Percentiles rank a stretch among this genome's conserved stretches.
Conservation (phyloP, 2,113 vertebrate genomes). For the Apus apus region DNA sequence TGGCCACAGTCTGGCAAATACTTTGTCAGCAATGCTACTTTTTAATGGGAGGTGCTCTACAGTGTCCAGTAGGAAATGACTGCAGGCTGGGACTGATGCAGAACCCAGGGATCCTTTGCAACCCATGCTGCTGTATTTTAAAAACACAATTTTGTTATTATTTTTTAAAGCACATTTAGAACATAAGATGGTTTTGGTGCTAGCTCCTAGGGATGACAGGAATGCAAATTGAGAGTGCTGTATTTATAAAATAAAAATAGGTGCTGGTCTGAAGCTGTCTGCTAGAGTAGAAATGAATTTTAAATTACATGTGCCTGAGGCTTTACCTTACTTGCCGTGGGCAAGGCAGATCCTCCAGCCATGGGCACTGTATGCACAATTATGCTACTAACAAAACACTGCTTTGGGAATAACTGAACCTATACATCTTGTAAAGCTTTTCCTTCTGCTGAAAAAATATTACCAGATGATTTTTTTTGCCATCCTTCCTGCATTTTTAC, state of each 20-base stretch:
- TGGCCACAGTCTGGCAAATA: not conserved
- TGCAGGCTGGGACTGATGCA: not conserved
- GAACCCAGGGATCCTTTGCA: not conserved
- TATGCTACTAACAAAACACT: slow-evolving; percentile 57
- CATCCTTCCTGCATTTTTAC: not conserved
- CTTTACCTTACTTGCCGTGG: slow-evolving; percentile 69
- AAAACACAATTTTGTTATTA: slow-evolving; percentile 23
- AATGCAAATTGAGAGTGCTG: slow-evolving; percentile 54
- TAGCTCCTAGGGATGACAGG: slow-evolving; percentile 31
- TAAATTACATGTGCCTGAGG: slow-evolving; percentile 65
- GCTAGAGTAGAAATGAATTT: slow-evolving; percentile 66
- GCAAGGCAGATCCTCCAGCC: slow-evolving; percentile 63
- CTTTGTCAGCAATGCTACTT: not conserved
- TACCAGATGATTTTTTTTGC: not conserved
- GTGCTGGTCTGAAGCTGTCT: slow-evolving; percentile 50
- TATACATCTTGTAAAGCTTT: slow-evolving; percentile 42
- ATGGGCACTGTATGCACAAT: slow-evolving; percentile 28
- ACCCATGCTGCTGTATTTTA: not conserved
- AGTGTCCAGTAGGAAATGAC: not conserved
- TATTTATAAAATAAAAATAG: slow-evolving; percentile 68
- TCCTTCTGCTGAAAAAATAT: slow-evolving; percentile 39
- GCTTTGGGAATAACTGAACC: slow-evolving; percentile 59
- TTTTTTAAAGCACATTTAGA: slow-evolving; percentile 44
- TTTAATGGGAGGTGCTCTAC: not conserved
- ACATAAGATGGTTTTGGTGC: slow-evolving; percentile 18